Evolutionary conservation across 2,797 vertebrate species (phyloP), one percentile per base, ranked within the genome.

Genomic region (Catharus ustulatus): DNA sequence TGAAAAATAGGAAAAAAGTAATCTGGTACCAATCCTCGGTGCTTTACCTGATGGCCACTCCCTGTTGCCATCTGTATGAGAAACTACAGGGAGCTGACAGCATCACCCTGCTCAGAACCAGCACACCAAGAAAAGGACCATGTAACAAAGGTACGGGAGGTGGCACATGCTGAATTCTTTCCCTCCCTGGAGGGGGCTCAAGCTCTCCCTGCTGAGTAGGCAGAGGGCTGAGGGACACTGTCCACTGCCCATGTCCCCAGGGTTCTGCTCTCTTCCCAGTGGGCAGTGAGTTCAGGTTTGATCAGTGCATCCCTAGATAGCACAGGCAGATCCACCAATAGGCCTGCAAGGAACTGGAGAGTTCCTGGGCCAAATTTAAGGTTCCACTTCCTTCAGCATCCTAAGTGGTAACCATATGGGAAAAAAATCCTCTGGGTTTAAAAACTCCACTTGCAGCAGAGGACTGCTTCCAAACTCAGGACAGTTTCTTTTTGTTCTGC

Each of bases 401-500:
- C 34, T 67, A 38, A 43, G n/a, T 8, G 3, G 69, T 45, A 72
- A 43, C n/a, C 8, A 8, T 13, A 32, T 48, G 58, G 36, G 43
- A 24, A 72, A 62, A 58, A 57, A 59, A 72, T 15, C 40, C 71
- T 61, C 64, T 77, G 71, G 36, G 46, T 57, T 90, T 79, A 78
- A 92, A 90, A 87, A 3, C 7, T 13, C 58, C 12, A 1, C 49
- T 68, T 69, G n/a, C 36, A 64, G 36, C 20, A 18, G 66, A 11
- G 26, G 36, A 54, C 17, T 61, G 40, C 8, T 13, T 73, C 51
- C 27, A 15, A 54, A 23, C 59, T 55, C 43, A 26, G 30, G 59
- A n/a, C 24, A 54, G 49, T 64, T 46, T 88, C 23, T 85, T 92
- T 89, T 34, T 79, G 23, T 87, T 86, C 91, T 86, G 18, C 89